phyloP scores from a whole-genome alignment of 2,888 invertebrate genomes.

The Eupsilia transversa region DNA sequence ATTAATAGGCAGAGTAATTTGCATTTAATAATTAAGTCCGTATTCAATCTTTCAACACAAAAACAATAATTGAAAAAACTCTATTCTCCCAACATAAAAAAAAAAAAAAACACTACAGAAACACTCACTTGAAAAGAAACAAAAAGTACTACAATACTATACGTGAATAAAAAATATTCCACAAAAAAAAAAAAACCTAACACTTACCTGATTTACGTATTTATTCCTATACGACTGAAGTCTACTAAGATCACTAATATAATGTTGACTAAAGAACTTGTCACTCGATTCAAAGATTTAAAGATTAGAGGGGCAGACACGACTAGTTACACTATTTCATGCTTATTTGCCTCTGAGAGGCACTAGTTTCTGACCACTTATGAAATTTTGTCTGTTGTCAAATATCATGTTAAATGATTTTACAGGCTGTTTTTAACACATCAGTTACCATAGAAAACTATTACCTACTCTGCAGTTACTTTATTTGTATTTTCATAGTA shows the following conservation, averaged over 20 bases:
- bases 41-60: neutral
- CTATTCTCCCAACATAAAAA: neutral
- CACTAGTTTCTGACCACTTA: too few species aligned
- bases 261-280: conserved; percentile 45
- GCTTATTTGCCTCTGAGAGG: conserved; percentile 43
- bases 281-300: conserved; percentile 20
- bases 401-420: neutral
- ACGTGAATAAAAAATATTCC: neutral
- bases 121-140: too few species aligned
- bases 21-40: neutral
- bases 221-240: conserved; percentile 34
- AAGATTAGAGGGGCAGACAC: conserved; percentile 15
- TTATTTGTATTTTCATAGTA: too few species aligned
- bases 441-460: too few species aligned
- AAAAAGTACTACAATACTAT: neutral
- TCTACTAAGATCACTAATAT: conserved; percentile 34
- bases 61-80: neutral
- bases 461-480: too few species aligned
- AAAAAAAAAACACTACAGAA: neutral
- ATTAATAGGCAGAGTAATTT: neutral
- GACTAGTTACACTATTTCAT: conserved; percentile 11
- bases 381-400: neutral
- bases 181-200: neutral
- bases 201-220: conserved; percentile 33
- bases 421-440: too few species aligned